phyloP scores from a whole-genome alignment of 1,140 invertebrate genomes.

The Lutraria rhynchaena region DNA sequence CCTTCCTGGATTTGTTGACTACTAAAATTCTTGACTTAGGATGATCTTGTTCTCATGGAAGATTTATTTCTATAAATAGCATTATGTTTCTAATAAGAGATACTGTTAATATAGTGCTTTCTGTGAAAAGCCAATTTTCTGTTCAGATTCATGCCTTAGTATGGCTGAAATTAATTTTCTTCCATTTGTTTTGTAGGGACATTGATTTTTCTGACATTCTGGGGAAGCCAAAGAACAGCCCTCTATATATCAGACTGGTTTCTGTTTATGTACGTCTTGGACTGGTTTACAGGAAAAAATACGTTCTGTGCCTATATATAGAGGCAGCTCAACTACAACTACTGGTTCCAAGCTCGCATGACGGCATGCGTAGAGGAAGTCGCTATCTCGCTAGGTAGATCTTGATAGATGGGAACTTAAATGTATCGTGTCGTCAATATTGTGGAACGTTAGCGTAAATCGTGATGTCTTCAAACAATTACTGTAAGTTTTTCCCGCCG shows the following conservation, averaged over 20 bases:
- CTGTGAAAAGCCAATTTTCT: conserved; percentile 11
- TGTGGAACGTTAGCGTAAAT: neutral
- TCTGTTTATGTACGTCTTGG: conserved; percentile 18
- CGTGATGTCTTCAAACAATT: conserved; percentile 45
- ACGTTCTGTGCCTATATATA: conserved; percentile 18
- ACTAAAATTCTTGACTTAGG: too few relatives aligned
- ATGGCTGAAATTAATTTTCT: conserved; percentile 30
- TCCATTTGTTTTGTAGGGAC: conserved; percentile 19
- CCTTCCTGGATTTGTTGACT: too few relatives aligned
- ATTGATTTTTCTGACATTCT: conserved; percentile 24
- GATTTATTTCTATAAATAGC: conserved; percentile 7
- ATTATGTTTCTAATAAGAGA: conserved; percentile 42
- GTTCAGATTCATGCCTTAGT: neutral
- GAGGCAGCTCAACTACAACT: neutral
- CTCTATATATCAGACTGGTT: conserved; percentile 4
- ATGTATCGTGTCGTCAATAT: neutral
- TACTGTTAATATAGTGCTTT: conserved; percentile 23
- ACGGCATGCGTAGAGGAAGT: too few relatives aligned
- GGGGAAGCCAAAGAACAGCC: too few relatives aligned
- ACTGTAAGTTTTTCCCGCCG: conserved; percentile 22
- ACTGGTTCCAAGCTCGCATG: too few relatives aligned
- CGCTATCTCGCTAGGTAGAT: neutral
- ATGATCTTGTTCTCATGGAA: neutral
- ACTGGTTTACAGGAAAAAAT: conserved; percentile 36
- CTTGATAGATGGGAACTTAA: neutral